Evolutionary conservation across 2,113 vertebrate genomes (phyloP).

Genomic region (Malaclemys terrapin): DNA sequence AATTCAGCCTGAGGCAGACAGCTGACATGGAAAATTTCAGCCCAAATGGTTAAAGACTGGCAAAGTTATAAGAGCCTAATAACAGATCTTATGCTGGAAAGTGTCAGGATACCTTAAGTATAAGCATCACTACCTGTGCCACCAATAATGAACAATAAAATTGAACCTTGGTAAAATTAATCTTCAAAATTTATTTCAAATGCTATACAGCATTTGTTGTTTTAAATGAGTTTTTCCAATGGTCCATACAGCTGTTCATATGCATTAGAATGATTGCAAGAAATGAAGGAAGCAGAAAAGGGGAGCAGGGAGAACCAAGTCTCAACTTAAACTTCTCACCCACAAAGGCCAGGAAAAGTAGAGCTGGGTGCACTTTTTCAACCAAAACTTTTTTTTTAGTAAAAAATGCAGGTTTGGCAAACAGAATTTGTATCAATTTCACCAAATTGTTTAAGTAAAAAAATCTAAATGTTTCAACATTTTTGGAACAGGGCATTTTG

Average conservation of each 20-base stretch:
- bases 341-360: neutral
- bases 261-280: neutral
- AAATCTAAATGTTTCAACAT: too few relatives aligned
- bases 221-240: neutral
- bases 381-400: too few relatives aligned
- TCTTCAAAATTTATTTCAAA: neutral
- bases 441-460: too few relatives aligned
- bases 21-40: neutral
- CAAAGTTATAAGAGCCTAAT: neutral
- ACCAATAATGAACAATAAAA: neutral
- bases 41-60: neutral
- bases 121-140: neutral
- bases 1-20: neutral
- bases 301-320: neutral
- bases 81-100: neutral
- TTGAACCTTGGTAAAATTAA: neutral
- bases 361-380: too few relatives aligned
- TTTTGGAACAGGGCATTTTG: too few relatives aligned
- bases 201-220: neutral
- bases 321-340: neutral
- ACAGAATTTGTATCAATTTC: too few relatives aligned
- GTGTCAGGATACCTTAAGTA: neutral
- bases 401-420: too few relatives aligned
- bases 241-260: neutral
- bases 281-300: neutral